These are phyloP conservation scores for Riptortus pedestris DNA, from an alignment of 1,140 invertebrate genomes.

Conservation along the genomic window DNA sequence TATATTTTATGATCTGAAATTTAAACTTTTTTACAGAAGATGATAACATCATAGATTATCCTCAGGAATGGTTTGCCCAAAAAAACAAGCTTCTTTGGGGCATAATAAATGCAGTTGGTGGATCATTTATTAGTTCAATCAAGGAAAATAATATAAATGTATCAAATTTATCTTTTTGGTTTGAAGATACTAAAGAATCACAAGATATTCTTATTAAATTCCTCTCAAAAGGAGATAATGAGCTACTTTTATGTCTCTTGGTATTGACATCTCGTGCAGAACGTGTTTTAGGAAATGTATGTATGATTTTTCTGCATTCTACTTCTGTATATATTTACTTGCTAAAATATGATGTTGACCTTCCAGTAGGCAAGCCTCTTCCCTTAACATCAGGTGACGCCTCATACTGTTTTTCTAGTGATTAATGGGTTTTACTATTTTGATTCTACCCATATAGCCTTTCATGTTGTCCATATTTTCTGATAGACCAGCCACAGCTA, in stretches of 20 bases:
- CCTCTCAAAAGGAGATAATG: not conserved
- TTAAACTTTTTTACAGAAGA: not conserved
- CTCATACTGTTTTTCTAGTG: too few relatives aligned
- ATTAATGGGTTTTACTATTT: too few relatives aligned
- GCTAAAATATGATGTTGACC: too few relatives aligned
- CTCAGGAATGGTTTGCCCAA: not conserved
- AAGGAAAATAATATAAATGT: not conserved
- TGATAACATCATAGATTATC: not conserved
- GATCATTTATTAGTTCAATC: not conserved
- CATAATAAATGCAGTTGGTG: not conserved
- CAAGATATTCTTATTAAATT: not conserved
- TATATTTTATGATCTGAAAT: not conserved
- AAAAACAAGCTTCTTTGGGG: not conserved
- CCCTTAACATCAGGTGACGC: too few relatives aligned
- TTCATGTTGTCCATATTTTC: too few relatives aligned
- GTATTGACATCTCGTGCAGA: slow-evolving; percentile 1
- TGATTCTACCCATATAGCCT: too few relatives aligned
- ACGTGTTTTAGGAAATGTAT: slow-evolving; percentile 7
- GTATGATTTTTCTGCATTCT: not conserved
- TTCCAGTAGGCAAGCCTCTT: too few relatives aligned
- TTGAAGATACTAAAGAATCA: not conserved
- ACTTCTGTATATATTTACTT: too few relatives aligned
- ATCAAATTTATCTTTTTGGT: not conserved
- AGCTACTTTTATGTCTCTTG: not conserved
- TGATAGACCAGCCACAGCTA: too few relatives aligned